Evolutionary conservation across 2,888 invertebrate genomes (phyloP), one percentile per base, ranked within the genome.

Genomic region (Coecobrya sp.): DNA sequence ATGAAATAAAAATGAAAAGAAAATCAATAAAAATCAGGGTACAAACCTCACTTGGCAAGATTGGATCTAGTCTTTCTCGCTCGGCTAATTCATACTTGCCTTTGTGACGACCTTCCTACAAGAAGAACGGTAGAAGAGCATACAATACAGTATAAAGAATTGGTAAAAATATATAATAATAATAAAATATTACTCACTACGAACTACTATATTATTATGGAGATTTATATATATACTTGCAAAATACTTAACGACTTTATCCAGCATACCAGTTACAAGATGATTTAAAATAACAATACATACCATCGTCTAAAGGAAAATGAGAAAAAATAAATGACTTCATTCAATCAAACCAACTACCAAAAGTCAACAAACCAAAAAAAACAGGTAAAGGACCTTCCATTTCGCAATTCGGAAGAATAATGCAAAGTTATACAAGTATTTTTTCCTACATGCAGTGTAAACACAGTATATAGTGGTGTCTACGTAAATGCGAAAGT

Each of bases 1-100:
- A 30, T 49, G 45, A 59, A 84, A n/a, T n/a, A n/a, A 87, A 88
- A 90, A 89, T 68, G 30, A 84, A 81, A 84, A 55, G 70, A 89
- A 87, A 84, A 73, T 55, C 93, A 92, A 84, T 76, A 84, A 93
- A 90, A 89, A 92, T 93, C 89, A 76, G 81, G 79, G 91, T 91
- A 95, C 95, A 94, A 94, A 95, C 95, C 95, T 95, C 94, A 92
- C 93, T 94, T 68, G 93, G 92, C 91, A 95, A 93, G 92, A 94
- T 94, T 88, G 95, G 94, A 94, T 95, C 94, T 89, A 94, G 94
- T 92, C 94, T 94, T 94, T 95, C 94, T 94, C 95, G 94, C 92
- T 94, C 94, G 70, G 95, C 95, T 93, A 95, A 93, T 79, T 95
- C 95, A 94, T 95, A 95, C 93, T 94, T 95, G 94, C 93, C 95